Base-by-base conservation (phyloP, 2,797 vertebrate genomes). In the Gymnoscopelus braueri region DNA sequence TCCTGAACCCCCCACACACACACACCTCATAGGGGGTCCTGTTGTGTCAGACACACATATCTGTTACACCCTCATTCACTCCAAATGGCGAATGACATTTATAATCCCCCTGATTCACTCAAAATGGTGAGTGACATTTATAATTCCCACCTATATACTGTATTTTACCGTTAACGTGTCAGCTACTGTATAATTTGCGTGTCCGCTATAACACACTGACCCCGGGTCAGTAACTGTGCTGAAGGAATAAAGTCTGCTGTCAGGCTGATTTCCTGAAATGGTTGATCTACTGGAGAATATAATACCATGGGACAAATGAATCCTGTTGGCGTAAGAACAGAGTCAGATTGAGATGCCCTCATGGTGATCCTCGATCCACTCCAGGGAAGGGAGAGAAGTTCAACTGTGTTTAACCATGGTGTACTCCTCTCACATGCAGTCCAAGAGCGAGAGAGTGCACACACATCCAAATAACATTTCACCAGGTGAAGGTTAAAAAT, bases 91-190 rank as follows among this genome's bases (percentile, higher is more conserved):
- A 5, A 10, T 23, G 6, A 10, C 39, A 10, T 44, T 44, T 44
- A 44, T 44, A 44, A 44, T 44, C 39, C 39, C 39, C 39, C 39
- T 44, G 7, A 44, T 44, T 44, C 70, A 3, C 1, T 68, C 78
- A 75, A 83, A 82, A 85, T 75, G 80, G 58, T 72, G 78, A 78
- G 68, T 76, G 69, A 74, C 86, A 80, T 80, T 84, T 81, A 87
- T 82, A 78, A 84, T 83, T 82, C 77, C 83, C 35, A 39, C 77
- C 23, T 59, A 44, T 44, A 19, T 47, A 49, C 47, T 23, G 13
- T 44, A 68, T 88, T 83, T 87, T 79, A 83, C 80, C 71, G 71
- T 69, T 65, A 56, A 70, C 67, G n/a, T 59, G n/a, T 44, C 1
- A 9, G 62, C 57, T 67, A 44, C 39, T 44, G 39, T 44, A 10